Percentiles rank a stretch among this genome's conserved stretches.
phyloP scores from a whole-genome alignment of 2,113 vertebrate genomes.

The Accipiter cooperii region DNA sequence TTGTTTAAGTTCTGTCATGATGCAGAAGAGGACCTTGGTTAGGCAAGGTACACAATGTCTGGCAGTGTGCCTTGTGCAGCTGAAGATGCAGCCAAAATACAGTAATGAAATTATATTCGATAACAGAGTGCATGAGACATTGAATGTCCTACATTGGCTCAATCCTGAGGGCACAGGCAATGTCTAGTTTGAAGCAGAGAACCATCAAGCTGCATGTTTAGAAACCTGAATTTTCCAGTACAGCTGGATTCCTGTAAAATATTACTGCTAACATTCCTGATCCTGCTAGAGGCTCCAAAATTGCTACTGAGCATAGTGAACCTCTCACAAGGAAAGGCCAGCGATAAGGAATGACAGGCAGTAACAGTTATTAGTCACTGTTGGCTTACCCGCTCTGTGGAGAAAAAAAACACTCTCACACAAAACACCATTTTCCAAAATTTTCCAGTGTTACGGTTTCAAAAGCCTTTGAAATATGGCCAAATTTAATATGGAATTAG shows the following conservation, averaged over 20 bases:
- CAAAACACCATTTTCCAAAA: background rate
- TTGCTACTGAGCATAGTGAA: background rate
- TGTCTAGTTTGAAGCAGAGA: background rate
- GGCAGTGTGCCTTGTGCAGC: background rate
- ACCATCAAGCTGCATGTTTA: background rate
- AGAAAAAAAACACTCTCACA: background rate
- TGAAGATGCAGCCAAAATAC: background rate
- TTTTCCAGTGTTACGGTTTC: background rate
- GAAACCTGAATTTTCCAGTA: background rate
- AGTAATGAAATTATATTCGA: too few species aligned
- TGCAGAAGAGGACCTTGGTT: background rate
- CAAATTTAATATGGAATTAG: background rate
- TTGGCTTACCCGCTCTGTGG: background rate
- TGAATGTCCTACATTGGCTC: background rate
- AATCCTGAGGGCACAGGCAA: accelerated
- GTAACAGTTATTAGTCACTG: background rate
- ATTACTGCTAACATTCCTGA: too few species aligned
- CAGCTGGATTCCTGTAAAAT: too few species aligned
- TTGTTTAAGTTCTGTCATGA: background rate
- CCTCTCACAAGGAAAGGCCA: background rate
- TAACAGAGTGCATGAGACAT: background rate
- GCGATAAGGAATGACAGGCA: too few species aligned
- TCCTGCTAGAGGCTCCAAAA: background rate
- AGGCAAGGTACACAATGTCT: background rate
- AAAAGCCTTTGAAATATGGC: background rate